Base-by-base conservation (phyloP, 2,113 vertebrate species). In the Numenius arquata region DNA sequence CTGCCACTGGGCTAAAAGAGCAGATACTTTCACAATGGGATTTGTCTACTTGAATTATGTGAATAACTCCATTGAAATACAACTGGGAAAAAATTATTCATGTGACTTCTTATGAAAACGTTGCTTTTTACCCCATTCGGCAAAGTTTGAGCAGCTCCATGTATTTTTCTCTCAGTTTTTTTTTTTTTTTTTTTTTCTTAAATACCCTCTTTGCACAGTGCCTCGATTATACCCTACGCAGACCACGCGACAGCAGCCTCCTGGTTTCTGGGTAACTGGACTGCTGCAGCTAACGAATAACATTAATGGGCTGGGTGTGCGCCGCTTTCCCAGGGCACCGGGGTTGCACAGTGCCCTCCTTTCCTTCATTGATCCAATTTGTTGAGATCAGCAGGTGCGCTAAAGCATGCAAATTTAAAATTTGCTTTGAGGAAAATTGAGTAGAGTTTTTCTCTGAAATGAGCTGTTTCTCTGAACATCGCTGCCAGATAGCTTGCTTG, bases 1-100 rank as follows among this genome's bases (percentile, higher is more conserved):
- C 90, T 90, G 70, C 92, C 92, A 92, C 84, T 88, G 82, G 90
- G 65, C 90, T 90, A 34, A 56, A 29, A 48, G 82, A 87, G 40
- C 80, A 23, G 86, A 87, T 77, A 92, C 86, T 89, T 92, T 90
- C 95, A 86, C 95, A 78, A 70, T 92, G 93, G 78, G 90, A 92
- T 94, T 96, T 96, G 63, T 95, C 92, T 86, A 12, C 72, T 88
- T 95, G 88, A 96, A 87, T 95, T 90, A 92, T 75, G 87, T 73
- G 91, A 91, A 79, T 92, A 94, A 92, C 74, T 92, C 74, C 45
- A 89, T 68, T 91, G 91, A 92, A 96, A 65, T 82, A 80, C 70
- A 45, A 56, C 75, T 73, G 92, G 92, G 79, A 34, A 85, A 95
- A 85, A 89, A 85, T n/a, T 48, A 2, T 18, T 68, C 86, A 65